phyloP scores from a whole-genome alignment of 2,888 invertebrate species.

The Stegana nigrithorax region DNA sequence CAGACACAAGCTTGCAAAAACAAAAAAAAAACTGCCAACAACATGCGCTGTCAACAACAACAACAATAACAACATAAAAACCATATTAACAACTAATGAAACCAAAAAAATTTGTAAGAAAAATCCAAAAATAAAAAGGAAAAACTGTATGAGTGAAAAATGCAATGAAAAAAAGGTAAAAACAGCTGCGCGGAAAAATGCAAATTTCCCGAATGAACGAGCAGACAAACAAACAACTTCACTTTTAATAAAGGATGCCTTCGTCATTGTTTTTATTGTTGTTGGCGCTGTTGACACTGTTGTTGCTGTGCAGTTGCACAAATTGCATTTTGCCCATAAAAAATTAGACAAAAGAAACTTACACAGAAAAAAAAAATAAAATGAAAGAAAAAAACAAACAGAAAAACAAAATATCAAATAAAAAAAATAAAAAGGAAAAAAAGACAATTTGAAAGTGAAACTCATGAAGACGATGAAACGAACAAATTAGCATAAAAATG shows the following conservation, averaged over 20 bases:
- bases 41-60: slow-evolving; percentile 29
- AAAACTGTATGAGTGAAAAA: slow-evolving; percentile 50
- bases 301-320: slow-evolving; percentile 49
- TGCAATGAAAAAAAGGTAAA: slow-evolving; percentile 40
- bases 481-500: slow-evolving; percentile 63
- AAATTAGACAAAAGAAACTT: slow-evolving; percentile 50
- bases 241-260: slow-evolving; percentile 61
- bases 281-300: slow-evolving; percentile 42
- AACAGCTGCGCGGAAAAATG: slow-evolving; percentile 57
- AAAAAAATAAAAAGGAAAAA: too few species aligned
- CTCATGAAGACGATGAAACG: slow-evolving; percentile 42
- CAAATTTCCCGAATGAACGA: slow-evolving; percentile 49
- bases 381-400: slow-evolving; percentile 16
- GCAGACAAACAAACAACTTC: slow-evolving; percentile 44
- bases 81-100: slow-evolving; percentile 53
- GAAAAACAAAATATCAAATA: slow-evolving; percentile 4
- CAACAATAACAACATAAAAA: slow-evolving; percentile 29
- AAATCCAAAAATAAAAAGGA: slow-evolving; percentile 40
- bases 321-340: slow-evolving; percentile 62
- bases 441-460: slow-evolving; percentile 57
- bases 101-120: slow-evolving; percentile 56
- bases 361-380: too few species aligned
- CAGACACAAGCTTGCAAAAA: too few species aligned
- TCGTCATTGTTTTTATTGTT: slow-evolving; percentile 30
- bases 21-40: too few species aligned